These are phyloP conservation scores for Drosophila lacteicornis DNA, from an alignment of 1,140 invertebrate genomes.

Conservation along the genomic window DNA sequence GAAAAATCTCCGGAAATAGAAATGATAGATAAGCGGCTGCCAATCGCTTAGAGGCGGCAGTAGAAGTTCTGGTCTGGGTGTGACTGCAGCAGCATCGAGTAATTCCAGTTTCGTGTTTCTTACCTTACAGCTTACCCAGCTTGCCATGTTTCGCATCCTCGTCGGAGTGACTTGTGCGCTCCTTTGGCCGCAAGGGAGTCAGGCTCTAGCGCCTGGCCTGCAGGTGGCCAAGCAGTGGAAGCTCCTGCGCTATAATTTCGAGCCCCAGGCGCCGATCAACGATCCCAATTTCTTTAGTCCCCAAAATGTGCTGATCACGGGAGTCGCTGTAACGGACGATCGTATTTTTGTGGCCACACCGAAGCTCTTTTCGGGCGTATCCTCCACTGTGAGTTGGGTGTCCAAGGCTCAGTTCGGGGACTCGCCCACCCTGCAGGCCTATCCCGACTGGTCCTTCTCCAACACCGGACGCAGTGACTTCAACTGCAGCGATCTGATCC, in stretches of 20 bases:
- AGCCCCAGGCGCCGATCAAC: constrained; percentile 85
- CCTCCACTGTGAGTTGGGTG: constrained; percentile 89
- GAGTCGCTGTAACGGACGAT: constrained; percentile 89
- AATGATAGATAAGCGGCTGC: constrained; percentile 35
- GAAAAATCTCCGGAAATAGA: constrained; percentile 30
- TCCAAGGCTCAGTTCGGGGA: constrained; percentile 88
- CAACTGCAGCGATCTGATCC: constrained; percentile 89
- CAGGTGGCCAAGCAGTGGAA: constrained; percentile 91
- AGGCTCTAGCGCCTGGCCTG: constrained; percentile 72
- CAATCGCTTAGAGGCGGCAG: constrained; percentile 8
- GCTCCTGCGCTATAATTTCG: constrained; percentile 89
- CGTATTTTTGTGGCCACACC: constrained; percentile 91
- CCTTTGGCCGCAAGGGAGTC: constrained; percentile 28
- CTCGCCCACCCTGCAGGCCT: constrained; percentile 89
- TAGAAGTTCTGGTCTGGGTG: constrained; percentile 9
- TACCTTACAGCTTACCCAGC: constrained; percentile 19
- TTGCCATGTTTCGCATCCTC: constrained; percentile 50
- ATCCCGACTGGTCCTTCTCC: constrained; percentile 93
- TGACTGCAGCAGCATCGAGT: constrained; percentile 16
- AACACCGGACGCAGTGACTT: constrained; percentile 88
- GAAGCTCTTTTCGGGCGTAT: constrained; percentile 89
- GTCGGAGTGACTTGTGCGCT: constrained; percentile 31
- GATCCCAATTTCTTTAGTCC: constrained; percentile 87
- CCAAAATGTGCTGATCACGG: constrained; percentile 90
- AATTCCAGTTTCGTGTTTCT: constrained; percentile 12